These are phyloP conservation scores for Auanema freiburgensis DNA, from an alignment of 2,888 invertebrate genomes.

Conservation along the genomic window DNA sequence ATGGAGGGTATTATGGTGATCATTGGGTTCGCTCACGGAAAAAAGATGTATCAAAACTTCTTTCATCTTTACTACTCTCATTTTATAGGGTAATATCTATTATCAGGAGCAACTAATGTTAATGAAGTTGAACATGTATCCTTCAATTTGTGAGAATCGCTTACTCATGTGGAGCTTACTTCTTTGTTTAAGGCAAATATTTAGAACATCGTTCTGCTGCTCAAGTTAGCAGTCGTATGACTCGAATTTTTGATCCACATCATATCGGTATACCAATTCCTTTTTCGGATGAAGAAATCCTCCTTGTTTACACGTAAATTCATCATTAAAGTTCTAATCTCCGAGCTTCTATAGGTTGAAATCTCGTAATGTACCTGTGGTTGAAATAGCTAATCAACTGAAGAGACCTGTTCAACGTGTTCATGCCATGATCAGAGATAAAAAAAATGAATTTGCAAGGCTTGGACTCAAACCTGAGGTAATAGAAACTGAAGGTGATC, in stretches of 20 bases:
- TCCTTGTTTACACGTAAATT: slow-evolving; percentile 9
- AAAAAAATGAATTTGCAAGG: too few species aligned
- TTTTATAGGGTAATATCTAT: neutral
- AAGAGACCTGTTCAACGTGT: neutral
- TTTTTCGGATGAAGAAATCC: slow-evolving; percentile 1
- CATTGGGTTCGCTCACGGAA: neutral
- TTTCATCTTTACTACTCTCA: too few species aligned
- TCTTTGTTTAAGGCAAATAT: slow-evolving; percentile 1
- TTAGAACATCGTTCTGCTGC: slow-evolving; percentile 14
- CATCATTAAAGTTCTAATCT: neutral
- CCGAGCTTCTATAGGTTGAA: slow-evolving; percentile 3
- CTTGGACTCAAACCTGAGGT: too few species aligned
- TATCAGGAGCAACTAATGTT: neutral
- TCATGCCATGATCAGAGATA: too few species aligned
- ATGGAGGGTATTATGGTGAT: slow-evolving; percentile 17
- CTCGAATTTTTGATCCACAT: slow-evolving; percentile 17
- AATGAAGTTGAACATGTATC: neutral
- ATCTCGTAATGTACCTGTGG: neutral
- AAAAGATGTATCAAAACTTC: too few species aligned
- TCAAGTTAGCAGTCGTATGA: slow-evolving; percentile 12
- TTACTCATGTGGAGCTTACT: neutral
- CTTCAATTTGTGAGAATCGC: neutral
- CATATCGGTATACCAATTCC: slow-evolving; percentile 4
- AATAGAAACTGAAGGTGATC: too few species aligned
- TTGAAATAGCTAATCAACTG: slow-evolving; percentile 6